These are phyloP conservation scores for Cryptotermes secundus DNA, from an alignment of 1,140 invertebrate species.

Conservation along the genomic window DNA sequence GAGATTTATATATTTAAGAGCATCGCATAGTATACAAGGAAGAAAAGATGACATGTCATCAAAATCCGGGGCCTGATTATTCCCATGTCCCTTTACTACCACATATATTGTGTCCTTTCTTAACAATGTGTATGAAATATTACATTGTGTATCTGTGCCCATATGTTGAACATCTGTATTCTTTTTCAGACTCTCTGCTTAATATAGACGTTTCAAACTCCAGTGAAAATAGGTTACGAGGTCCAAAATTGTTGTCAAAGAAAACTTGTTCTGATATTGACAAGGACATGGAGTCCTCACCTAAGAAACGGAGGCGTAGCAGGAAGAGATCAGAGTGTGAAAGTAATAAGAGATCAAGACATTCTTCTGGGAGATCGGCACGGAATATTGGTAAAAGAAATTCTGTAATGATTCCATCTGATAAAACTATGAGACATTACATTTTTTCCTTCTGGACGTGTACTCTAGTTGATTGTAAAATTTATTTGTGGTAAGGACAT, in stretches of 20 bases:
- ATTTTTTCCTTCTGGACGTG: no score
- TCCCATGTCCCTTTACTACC: no score
- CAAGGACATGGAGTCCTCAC: conserved; percentile 44
- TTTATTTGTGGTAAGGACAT: no score
- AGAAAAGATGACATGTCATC: no score
- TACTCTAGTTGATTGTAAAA: no score
- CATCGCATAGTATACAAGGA: no score
- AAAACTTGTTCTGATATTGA: conserved; percentile 35
- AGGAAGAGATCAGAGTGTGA: conserved; percentile 51
- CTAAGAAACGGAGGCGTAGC: conserved; percentile 53
- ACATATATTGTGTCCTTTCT: no score
- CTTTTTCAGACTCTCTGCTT: conserved; percentile 35
- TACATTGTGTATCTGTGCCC: no score
- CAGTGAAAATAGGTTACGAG: conserved; percentile 32
- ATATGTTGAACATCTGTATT: not conserved
- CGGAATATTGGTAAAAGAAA: conserved; percentile 3
- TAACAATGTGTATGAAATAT: no score
- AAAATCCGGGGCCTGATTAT: no score
- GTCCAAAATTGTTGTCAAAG: conserved; percentile 26
- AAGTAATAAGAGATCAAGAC: conserved; percentile 36
- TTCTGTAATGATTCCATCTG: not conserved
- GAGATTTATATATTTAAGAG: no score
- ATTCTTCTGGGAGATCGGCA: not conserved
- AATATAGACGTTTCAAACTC: conserved; percentile 35
- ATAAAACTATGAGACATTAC: no score